phyloP scores from a whole-genome alignment of 1,140 invertebrate genomes.

The Camponotus pennsylvanicus region DNA sequence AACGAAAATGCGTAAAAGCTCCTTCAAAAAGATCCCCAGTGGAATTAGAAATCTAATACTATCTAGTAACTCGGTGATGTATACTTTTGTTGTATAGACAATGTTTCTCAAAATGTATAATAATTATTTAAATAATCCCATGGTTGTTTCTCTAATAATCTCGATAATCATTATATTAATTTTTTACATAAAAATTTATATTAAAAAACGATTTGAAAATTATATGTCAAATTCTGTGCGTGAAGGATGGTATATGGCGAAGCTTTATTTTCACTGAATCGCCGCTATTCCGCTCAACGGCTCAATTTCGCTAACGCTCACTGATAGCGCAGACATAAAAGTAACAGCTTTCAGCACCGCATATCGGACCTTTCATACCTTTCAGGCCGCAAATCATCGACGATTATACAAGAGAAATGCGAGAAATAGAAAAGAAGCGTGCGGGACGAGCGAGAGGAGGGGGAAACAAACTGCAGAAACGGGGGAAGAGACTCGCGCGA shows the following conservation, averaged over 20 bases:
- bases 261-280: neutral
- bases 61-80: neutral
- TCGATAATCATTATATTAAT: neutral
- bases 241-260: neutral
- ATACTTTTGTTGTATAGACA: neutral
- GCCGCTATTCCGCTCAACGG: neutral
- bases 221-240: neutral
- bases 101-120: neutral
- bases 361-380: neutral
- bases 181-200: neutral
- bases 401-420: slow-evolving; percentile 49
- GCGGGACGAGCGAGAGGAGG: neutral
- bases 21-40: neutral
- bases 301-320: neutral
- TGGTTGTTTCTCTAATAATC: neutral
- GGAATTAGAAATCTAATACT: slow-evolving; percentile 35
- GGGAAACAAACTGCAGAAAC: neutral
- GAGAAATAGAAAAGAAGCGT: neutral
- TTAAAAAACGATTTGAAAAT: neutral
- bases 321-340: neutral
- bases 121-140: neutral
- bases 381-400: slow-evolving; percentile 41
- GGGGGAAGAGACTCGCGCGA: slow-evolving; percentile 22
- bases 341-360: slow-evolving; percentile 22
- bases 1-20: slow-evolving; percentile 48